Evolutionary conservation across 2,888 invertebrate species (phyloP), one percentile per base, ranked within the genome.

Genomic region (Drosophila mimica): DNA sequence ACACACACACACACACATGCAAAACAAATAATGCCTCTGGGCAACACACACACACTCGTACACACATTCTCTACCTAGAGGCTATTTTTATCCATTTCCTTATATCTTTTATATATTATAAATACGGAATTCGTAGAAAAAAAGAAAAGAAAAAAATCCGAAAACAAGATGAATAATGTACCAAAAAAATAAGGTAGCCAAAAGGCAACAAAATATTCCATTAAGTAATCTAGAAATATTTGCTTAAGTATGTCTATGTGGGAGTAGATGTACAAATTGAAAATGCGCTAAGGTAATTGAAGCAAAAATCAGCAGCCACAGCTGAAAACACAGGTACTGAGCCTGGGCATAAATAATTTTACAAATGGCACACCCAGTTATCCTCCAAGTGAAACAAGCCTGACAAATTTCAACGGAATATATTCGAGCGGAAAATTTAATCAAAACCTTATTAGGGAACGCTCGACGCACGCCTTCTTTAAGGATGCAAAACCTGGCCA

Each of bases 391-490:
- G 74, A 74, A 74, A 54, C 31, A 63, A 49, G 11, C 28, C 53
- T 56, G 64, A 72, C 58, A 69, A 70, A 76, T 76, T 76, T 68
- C 60, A 61, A 52, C 31, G 53, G 52, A 64, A 74, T 58, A 65
- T 67, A 78, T 80, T 78, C 36, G 56, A 62, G 81, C 68, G 54
- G 70, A 65, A 87, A 87, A 82, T 89, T 87, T 84, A 81, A 89
- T 87, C 87, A 87, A 87, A 87, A 83, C 74, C 76, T 83, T 74
- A 81, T 79, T 78, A 76, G 51, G 63, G 38, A 13, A 20, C 30
- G 53, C 30, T 13, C 38, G n/a, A 11, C 34, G 11, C 11, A n/a
- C 11, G 13, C 33, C 28, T 17, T 15, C 66, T 43, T 40, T 28
- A 34, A 30, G 54, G 70, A 56, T 34, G 28, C 48, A 54, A 43